Evolutionary conservation across 2,797 vertebrate genomes (phyloP).

Genomic region (Cryptoblepharus egeriae): DNA sequence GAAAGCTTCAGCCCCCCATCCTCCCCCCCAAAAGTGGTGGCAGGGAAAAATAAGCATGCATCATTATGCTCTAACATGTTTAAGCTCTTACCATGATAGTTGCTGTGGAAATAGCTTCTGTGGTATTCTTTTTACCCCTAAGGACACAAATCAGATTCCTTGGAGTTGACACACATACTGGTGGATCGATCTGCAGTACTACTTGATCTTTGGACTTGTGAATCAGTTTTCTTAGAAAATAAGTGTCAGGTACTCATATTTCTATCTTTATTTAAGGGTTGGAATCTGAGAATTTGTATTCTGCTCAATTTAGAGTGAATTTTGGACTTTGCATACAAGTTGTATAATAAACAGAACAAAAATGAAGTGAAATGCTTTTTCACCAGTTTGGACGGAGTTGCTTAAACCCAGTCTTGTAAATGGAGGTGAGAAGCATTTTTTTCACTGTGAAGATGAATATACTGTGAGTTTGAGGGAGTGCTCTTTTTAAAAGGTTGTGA

Average conservation of each 20-base stretch:
- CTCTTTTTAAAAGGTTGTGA: no score
- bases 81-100: neutral
- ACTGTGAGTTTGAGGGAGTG: no score
- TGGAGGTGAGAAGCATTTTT: no score
- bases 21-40: no score
- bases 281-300: conserved; percentile 19
- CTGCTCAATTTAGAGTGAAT: neutral
- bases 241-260: conserved; percentile 76
- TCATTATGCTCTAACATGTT: neutral
- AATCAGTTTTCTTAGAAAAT: conserved; percentile 75
- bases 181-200: conserved; percentile 77
- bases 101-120: neutral
- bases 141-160: conserved; percentile 49
- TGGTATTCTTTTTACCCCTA: conserved; percentile 1
- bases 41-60: neutral
- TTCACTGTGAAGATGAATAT: no score
- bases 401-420: no score
- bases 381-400: no score
- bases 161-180: conserved; percentile 54
- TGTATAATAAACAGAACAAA: no score
- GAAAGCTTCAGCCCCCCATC: neutral
- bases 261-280: neutral
- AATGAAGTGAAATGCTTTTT: no score
- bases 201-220: conserved; percentile 81
- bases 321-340: neutral